Base-by-base conservation (phyloP, 2,113 vertebrate species). In the Misgurnus mizolepis region DNA sequence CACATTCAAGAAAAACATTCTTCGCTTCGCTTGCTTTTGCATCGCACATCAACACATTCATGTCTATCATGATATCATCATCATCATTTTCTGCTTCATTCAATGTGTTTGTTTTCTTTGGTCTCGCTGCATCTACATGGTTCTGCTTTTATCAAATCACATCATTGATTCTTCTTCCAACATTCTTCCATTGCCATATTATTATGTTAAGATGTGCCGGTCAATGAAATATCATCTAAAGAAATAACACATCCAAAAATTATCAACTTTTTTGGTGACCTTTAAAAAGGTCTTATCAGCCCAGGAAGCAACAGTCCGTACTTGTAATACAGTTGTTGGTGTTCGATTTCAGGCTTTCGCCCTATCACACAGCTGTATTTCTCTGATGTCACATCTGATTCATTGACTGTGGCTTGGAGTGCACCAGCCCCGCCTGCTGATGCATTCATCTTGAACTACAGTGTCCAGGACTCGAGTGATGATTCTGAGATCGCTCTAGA, bases 321-420 rank as follows among this genome's bases (percentile, higher is more conserved):
- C 3, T 43, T 8, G 10, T 76, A 76, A 76, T 39, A 17, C 40
- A 18, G 62, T 55, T 76, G 61, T 76, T 76, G 61, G 66, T 34
- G 17, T 83, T 83, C 71, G 45, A 60, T 90, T 90, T 27, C 93
- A 99, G 98, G 97, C 67, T 96, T 97, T 88, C 95, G 97, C 60
- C 96, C 97, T 56, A 96, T 99, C 84, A 95, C 95, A 0, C 95
- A 97, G 85, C 93, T 99, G 85, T 94, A 96, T 92, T 95, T 99
- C 89, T 97, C 96, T 68, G 96, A 96, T 10, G 91, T 98, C 90
- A 96, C 95, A 0, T 96, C 95, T 80, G 96, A 95, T 89, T 96
- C 95, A 0, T 92, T 96, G 84, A 93, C 92, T 0, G 93, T 97
- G 89, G 94, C 96, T 0, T 99, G 98, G 98, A 97, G 93, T 3